Evolutionary conservation across 2,113 vertebrate genomes (phyloP).

Genomic region (Danionella cerebrum): DNA sequence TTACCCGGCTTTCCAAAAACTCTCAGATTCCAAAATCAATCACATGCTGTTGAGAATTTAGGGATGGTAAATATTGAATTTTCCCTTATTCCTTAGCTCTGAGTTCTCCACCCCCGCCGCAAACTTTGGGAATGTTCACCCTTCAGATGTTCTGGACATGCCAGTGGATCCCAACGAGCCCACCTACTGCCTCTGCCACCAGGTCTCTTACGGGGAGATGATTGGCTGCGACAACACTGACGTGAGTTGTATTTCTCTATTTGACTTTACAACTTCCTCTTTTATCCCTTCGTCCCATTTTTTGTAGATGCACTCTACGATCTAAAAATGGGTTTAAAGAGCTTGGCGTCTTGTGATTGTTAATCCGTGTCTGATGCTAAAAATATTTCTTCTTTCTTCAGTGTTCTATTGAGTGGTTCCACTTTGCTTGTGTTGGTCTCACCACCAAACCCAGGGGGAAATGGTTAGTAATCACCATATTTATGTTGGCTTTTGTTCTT

Average conservation of each 20-base stretch:
- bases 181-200: slow-evolving; percentile 86
- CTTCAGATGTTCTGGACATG: slow-evolving; percentile 85
- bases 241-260: slow-evolving; percentile 63
- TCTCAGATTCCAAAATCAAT: neutral
- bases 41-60: neutral
- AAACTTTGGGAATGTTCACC: slow-evolving; percentile 75
- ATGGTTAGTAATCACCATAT: slow-evolving; percentile 66
- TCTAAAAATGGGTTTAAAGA: too few species aligned
- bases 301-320: too few species aligned
- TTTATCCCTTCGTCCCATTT: too few species aligned
- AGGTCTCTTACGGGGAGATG: slow-evolving; percentile 88
- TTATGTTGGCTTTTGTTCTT: neutral
- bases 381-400: slow-evolving; percentile 36
- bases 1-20: too few species aligned
- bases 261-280: too few species aligned
- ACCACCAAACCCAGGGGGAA: slow-evolving; percentile 85
- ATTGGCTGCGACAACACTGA: slow-evolving; percentile 88
- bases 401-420: slow-evolving; percentile 91
- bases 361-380: too few species aligned
- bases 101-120: slow-evolving; percentile 76
- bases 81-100: slow-evolving; percentile 55
- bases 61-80: neutral
- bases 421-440: slow-evolving; percentile 84
- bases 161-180: slow-evolving; percentile 86
- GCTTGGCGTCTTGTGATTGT: too few species aligned